Evolutionary conservation across 1,140 invertebrate genomes (phyloP).

Genomic region (Drosophila albomicans): DNA sequence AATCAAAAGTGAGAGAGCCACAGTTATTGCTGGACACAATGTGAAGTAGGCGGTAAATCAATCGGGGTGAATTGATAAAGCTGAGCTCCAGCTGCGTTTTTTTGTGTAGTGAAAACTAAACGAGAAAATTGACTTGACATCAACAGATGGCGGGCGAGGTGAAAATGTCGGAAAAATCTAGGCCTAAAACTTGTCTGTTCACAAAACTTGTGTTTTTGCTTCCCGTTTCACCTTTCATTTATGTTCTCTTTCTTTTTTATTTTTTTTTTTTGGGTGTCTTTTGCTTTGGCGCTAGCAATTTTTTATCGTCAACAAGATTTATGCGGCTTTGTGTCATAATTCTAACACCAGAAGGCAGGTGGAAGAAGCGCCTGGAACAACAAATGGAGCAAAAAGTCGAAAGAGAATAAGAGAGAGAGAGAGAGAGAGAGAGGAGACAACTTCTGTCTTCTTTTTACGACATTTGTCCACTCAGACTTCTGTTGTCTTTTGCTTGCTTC

Average conservation of each 20-base stretch:
- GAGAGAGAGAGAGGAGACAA: no score
- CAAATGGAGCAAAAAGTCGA: background rate
- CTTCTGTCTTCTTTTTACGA: conserved; percentile 9
- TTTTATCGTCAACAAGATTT: conserved; percentile 80
- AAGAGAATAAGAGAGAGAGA: no score
- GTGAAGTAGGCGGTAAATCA: conserved; percentile 31
- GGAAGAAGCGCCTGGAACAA: background rate
- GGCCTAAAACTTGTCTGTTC: background rate
- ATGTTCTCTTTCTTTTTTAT: conserved; percentile 5
- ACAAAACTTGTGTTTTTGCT: background rate
- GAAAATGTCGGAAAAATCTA: background rate
- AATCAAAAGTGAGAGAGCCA: no score
- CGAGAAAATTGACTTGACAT: conserved; percentile 9
- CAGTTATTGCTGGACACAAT: no score
- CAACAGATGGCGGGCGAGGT: background rate
- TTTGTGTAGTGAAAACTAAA: conserved; percentile 10
- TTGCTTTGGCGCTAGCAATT: conserved; percentile 53
- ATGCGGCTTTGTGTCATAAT: conserved; percentile 76
- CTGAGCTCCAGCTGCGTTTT: background rate
- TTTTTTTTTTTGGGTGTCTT: conserved; percentile 3
- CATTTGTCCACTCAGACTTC: conserved; percentile 25
- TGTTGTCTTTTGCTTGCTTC: conserved; percentile 10
- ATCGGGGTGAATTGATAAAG: conserved; percentile 3
- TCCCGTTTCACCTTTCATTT: conserved; percentile 13
- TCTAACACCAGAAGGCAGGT: conserved; percentile 49